Conservation (phyloP, 2,888 invertebrate genomes). For the Drosophila melanocephala region DNA sequence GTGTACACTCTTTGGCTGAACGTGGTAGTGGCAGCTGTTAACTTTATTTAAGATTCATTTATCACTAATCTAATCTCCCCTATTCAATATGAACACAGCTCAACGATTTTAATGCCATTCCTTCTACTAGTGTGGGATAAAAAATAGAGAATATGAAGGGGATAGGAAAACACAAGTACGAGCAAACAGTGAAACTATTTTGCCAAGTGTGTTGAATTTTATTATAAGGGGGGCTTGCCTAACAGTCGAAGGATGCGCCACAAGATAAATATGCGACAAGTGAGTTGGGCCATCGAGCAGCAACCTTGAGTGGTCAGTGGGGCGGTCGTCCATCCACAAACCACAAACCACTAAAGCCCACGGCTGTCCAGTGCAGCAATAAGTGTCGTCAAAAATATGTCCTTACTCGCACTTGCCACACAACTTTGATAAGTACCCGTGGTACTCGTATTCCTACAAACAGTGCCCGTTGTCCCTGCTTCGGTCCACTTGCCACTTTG, state of each 20-base stretch:
- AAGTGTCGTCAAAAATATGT: constrained; percentile 61
- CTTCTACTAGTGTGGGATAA: not conserved
- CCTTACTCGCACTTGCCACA: constrained; percentile 24
- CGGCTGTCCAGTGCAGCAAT: constrained; percentile 54
- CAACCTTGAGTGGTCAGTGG: constrained; percentile 44
- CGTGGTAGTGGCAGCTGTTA: not conserved
- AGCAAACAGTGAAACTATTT: constrained; percentile 20
- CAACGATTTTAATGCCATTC: not conserved
- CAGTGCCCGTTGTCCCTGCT: not conserved
- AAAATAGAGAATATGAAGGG: not conserved
- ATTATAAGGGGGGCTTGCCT: constrained; percentile 7
- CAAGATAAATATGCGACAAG: constrained; percentile 67
- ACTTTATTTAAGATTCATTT: not conserved
- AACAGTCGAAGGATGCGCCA: constrained; percentile 29
- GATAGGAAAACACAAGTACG: constrained; percentile 8
- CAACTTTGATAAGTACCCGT: constrained; percentile 49
- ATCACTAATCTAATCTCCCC: not conserved
- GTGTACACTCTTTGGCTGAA: constrained; percentile 15
- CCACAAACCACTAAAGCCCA: constrained; percentile 34
- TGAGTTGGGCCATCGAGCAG: constrained; percentile 21
- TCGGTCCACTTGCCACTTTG: not conserved
- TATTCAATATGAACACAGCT: not conserved
- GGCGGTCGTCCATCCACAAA: constrained; percentile 13
- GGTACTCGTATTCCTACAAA: not conserved
- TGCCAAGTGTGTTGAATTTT: constrained; percentile 37